These are phyloP conservation scores for Drosophila prostipennis DNA, from an alignment of 2,888 invertebrate species.

Conservation along the genomic window DNA sequence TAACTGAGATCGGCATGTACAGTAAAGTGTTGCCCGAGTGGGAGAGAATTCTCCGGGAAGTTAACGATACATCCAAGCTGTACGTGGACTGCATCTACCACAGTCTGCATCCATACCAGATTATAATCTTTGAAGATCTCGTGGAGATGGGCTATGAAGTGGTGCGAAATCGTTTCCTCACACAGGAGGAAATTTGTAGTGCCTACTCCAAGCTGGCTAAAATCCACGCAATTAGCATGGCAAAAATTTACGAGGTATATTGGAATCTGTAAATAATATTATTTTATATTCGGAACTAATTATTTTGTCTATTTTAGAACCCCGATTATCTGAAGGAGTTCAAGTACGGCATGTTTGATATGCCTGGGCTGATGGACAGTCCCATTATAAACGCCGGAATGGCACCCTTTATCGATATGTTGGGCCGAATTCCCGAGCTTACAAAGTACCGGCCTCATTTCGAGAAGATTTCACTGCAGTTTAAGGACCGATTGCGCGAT, in stretches of 20 bases:
- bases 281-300: neutral
- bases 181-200: conserved; percentile 80
- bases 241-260: conserved; percentile 77
- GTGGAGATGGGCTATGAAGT: conserved; percentile 53
- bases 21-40: conserved; percentile 71
- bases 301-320: conserved; percentile 12
- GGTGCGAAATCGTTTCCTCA: conserved; percentile 59
- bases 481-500: conserved; percentile 1
- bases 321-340: conserved; percentile 51
- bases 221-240: conserved; percentile 83
- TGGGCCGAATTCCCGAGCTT: conserved; percentile 43
- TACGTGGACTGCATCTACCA: conserved; percentile 48
- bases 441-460: conserved; percentile 26
- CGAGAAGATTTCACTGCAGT: conserved; percentile 41
- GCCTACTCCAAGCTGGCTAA: conserved; percentile 82
- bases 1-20: conserved; percentile 76
- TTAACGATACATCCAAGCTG: conserved; percentile 59
- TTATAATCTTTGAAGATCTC: conserved; percentile 72
- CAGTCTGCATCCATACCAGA: conserved; percentile 46
- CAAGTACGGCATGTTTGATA: conserved; percentile 78
- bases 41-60: conserved; percentile 57
- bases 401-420: conserved; percentile 49
- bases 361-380: conserved; percentile 41
- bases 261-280: neutral
- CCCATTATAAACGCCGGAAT: conserved; percentile 40